phyloP scores from a whole-genome alignment of 2,113 vertebrate species.

The Gobio gobio region DNA sequence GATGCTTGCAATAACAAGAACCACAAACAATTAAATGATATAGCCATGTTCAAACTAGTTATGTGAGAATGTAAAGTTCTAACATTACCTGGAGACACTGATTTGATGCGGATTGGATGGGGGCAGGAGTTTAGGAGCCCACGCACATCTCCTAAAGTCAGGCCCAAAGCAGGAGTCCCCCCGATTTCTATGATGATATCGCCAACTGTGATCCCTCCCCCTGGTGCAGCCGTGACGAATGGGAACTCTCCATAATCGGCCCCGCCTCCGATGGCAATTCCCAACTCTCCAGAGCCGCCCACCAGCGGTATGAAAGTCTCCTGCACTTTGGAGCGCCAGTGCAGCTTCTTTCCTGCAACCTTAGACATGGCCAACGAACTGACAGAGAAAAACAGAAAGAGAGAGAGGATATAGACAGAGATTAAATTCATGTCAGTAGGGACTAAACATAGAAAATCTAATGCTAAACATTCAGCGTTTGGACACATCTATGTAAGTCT shows the following conservation, averaged over 20 bases:
- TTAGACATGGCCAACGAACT: slow-evolving; percentile 78
- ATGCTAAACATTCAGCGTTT: slow-evolving; percentile 12
- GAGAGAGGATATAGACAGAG: slow-evolving; percentile 6
- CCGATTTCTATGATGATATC: slow-evolving; percentile 81
- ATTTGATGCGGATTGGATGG: slow-evolving; percentile 82
- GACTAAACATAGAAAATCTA: slow-evolving; percentile 16
- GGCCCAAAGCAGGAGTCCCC: slow-evolving; percentile 77
- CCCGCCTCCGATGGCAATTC: slow-evolving; percentile 77
- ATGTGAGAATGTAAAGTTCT: background rate
- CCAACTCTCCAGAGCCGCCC: slow-evolving; percentile 74
- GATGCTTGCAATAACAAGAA: background rate
- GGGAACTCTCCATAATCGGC: slow-evolving; percentile 82
- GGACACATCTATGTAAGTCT: background rate
- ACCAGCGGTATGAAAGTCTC: slow-evolving; percentile 79
- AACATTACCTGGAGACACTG: slow-evolving; percentile 75
- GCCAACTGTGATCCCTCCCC: slow-evolving; percentile 75
- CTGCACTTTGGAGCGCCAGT: slow-evolving; percentile 82
- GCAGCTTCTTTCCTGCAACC: slow-evolving; percentile 78
- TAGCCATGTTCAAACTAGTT: background rate
- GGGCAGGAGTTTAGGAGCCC: slow-evolving; percentile 81
- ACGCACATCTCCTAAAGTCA: slow-evolving; percentile 81
- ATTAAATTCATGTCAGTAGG: slow-evolving; percentile 19
- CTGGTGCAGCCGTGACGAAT: slow-evolving; percentile 76
- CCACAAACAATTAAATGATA: background rate
- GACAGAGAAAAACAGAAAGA: slow-evolving; percentile 39